Evolutionary conservation across 2,797 vertebrate genomes (phyloP).

Genomic region (Tauraco hartlaubi): DNA sequence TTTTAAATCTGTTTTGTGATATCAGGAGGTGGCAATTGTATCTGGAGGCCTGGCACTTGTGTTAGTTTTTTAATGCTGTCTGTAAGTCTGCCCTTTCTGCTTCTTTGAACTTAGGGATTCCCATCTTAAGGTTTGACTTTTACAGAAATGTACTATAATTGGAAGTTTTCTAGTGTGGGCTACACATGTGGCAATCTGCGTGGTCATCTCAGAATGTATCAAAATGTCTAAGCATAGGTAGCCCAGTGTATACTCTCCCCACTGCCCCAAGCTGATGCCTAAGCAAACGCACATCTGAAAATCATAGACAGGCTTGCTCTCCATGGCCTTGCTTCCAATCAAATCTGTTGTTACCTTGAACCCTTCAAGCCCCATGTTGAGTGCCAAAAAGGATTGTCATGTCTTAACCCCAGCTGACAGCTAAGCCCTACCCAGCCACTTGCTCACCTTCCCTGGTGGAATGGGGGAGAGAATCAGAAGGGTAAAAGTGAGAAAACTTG

Average conservation of each 20-base stretch:
- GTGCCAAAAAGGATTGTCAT: too few species aligned
- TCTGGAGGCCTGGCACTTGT: background rate
- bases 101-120: background rate
- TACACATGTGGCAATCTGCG: accelerated
- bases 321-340: background rate
- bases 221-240: background rate
- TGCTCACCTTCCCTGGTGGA: too few species aligned
- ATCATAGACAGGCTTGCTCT: background rate
- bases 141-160: background rate
- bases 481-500: too few species aligned
- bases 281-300: background rate
- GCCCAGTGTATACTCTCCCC: background rate
- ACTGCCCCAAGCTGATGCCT: accelerated
- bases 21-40: accelerated
- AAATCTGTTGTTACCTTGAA: too few species aligned
- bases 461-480: too few species aligned
- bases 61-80: background rate
- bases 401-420: too few species aligned
- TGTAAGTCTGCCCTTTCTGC: background rate
- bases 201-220: background rate
- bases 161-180: background rate
- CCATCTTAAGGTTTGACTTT: background rate
- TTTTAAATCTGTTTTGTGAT: background rate
- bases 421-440: too few species aligned
- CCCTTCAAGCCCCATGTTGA: too few species aligned